These are phyloP conservation scores for Empidonax alnorum DNA, from an alignment of 2,113 vertebrate genomes.

Conservation along the genomic window DNA sequence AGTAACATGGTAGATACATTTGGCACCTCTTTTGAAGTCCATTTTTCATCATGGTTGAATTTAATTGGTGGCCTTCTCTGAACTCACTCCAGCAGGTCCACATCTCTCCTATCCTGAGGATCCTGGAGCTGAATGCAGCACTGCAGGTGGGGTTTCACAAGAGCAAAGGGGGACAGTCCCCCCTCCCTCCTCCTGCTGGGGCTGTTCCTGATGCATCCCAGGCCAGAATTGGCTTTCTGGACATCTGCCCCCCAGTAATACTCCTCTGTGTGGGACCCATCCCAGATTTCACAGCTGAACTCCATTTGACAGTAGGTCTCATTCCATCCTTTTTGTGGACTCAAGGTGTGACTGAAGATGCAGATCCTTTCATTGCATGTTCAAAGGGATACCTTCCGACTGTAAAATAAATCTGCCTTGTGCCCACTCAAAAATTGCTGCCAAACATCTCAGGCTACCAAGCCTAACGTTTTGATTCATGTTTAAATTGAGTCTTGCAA, in stretches of 20 bases:
- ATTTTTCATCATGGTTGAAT: not conserved
- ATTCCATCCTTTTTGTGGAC: not conserved
- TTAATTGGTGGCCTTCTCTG: not conserved
- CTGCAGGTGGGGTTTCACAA: not conserved
- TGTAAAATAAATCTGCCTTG: conserved; percentile 49
- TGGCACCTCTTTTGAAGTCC: not conserved
- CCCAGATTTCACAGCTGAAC: not conserved
- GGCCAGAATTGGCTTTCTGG: not conserved
- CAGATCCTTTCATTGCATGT: conserved; percentile 56
- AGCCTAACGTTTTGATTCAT: not conserved
- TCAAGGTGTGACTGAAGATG: conserved; percentile 53
- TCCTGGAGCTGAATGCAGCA: not conserved
- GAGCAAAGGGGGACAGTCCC: not conserved
- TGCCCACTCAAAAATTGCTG: conserved; percentile 50
- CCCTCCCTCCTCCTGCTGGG: accelerated
- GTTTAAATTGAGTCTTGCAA: conserved; percentile 16
- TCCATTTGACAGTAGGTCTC: not conserved
- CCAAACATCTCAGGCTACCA: conserved; percentile 29
- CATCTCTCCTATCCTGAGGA: accelerated
- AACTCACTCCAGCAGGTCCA: not conserved
- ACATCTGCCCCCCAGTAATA: not conserved
- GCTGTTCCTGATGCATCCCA: not conserved
- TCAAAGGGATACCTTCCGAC: conserved; percentile 34
- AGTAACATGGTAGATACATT: not conserved
- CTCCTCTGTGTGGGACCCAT: not conserved